Conservation (phyloP, 2,888 invertebrate species). For the Heteromyza rotundicornis region DNA sequence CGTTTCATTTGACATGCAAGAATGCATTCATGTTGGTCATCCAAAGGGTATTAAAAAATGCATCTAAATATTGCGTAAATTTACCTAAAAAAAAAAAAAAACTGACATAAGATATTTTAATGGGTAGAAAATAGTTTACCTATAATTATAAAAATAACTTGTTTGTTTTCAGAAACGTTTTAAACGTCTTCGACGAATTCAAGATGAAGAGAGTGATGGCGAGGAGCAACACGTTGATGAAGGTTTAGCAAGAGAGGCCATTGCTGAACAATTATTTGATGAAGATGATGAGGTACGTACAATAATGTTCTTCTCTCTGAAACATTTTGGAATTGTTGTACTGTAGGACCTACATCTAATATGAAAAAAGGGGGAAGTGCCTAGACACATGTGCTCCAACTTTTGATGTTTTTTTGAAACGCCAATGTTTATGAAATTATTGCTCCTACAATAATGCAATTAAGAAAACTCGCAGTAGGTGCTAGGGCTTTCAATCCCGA, state of each 20-base stretch:
- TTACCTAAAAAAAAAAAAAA: neutral
- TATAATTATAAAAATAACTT: neutral
- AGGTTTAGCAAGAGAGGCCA: slow-evolving; percentile 82
- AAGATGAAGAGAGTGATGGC: slow-evolving; percentile 91
- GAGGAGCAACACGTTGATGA: slow-evolving; percentile 80
- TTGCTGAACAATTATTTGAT: slow-evolving; percentile 87
- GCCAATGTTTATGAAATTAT: no score
- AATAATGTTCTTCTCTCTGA: neutral
- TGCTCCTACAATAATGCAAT: no score
- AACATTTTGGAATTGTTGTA: neutral
- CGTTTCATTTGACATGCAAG: no score
- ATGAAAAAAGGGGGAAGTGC: no score
- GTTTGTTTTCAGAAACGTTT: slow-evolving; percentile 75
- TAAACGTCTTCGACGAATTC: slow-evolving; percentile 80
- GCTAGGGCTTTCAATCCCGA: no score
- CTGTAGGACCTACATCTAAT: no score
- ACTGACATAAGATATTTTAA: neutral
- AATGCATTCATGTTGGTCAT: no score
- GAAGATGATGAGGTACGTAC: slow-evolving; percentile 81
- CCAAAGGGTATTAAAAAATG: no score
- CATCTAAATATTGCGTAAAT: neutral
- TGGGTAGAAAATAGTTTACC: neutral
- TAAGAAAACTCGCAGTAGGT: no score
- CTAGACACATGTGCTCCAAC: no score
- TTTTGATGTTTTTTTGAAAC: no score